Percentiles rank a stretch among this genome's conserved stretches.
These are phyloP conservation scores for Euwallacea fornicatus DNA, from an alignment of 1,140 invertebrate species.

Conservation along the genomic window DNA sequence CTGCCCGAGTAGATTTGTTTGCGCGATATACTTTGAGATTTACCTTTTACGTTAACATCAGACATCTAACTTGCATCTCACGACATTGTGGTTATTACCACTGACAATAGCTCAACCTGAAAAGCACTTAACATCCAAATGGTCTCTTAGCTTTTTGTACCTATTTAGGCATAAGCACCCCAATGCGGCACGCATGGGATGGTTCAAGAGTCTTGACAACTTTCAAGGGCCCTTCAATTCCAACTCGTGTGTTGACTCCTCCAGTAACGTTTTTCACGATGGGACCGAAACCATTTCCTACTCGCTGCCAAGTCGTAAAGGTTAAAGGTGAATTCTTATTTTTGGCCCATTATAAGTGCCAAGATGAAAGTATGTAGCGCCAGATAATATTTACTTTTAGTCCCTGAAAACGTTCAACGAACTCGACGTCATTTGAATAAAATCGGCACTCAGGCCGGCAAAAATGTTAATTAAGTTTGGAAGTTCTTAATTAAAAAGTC, in stretches of 20 bases:
- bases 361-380: no score
- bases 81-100: neutral
- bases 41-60: no score
- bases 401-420: neutral
- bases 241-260: conserved; percentile 14
- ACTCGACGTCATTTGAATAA: conserved; percentile 3
- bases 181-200: conserved; percentile 21
- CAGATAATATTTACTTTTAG: neutral
- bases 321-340: no score
- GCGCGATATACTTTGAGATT: no score
- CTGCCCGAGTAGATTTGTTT: no score
- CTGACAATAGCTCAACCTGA: conserved; percentile 6
- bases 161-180: conserved; percentile 6
- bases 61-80: no score
- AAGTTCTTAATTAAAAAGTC: conserved; percentile 1
- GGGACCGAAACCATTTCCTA: no score
- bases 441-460: neutral
- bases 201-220: conserved; percentile 17
- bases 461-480: conserved; percentile 6
- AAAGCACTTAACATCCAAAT: conserved; percentile 11
- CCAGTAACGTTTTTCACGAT: conserved; percentile 19
- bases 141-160: conserved; percentile 9
- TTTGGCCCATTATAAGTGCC: no score
- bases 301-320: no score
- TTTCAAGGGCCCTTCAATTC: conserved; percentile 18